Conservation (phyloP, 2,113 vertebrate species). For the Proteles cristata region DNA sequence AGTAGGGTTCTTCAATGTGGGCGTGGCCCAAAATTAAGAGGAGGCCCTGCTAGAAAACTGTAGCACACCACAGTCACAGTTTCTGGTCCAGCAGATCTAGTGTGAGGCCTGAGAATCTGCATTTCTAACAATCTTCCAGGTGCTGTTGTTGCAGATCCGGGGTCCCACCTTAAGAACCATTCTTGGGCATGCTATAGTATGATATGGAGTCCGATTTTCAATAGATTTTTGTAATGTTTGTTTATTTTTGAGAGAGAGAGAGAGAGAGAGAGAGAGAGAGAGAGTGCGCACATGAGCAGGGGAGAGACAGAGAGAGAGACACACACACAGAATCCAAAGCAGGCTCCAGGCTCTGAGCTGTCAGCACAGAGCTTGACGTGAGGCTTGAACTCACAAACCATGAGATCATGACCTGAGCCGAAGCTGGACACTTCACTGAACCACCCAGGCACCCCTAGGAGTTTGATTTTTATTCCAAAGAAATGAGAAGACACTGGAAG, state of each 20-base stretch:
- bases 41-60: not conserved
- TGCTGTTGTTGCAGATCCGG: not conserved
- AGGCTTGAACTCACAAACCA: too few species aligned
- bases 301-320: too few species aligned
- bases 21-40: not conserved
- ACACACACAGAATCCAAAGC: too few species aligned
- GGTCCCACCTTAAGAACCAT: not conserved
- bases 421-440: too few species aligned
- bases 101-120: rapidly evolving
- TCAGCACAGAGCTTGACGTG: too few species aligned
- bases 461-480: not conserved
- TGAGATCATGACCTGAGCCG: too few species aligned
- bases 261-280: too few species aligned
- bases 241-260: too few species aligned
- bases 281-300: too few species aligned
- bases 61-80: too few species aligned
- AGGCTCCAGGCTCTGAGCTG: too few species aligned
- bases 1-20: not conserved
- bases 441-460: not conserved
- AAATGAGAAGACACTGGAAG: not conserved
- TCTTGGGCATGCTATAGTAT: not conserved
- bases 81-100: not conserved
- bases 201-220: not conserved
- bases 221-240: too few species aligned
- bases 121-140: not conserved